Base-by-base conservation (phyloP, 2,113 vertebrate genomes). In the Cavia porcellus region DNA sequence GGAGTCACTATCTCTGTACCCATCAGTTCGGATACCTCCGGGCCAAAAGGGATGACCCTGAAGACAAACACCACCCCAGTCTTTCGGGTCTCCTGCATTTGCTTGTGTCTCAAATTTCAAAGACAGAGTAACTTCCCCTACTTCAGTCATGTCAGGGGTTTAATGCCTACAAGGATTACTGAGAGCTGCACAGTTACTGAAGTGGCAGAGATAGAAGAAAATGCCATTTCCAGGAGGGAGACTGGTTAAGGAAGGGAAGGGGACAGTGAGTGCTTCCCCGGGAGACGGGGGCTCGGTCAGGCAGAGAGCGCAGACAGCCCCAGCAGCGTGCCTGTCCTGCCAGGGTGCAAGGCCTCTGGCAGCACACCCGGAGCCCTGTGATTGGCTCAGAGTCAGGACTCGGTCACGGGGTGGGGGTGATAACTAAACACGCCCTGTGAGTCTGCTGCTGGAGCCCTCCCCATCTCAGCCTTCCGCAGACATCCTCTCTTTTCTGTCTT, bases 61-160 rank as follows among this genome's bases (percentile, higher is more conserved):
- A 32, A 22, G 32, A 24, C 8, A 10, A 15, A 52, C n/a, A 14
- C 47, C 12, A 5, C 0, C 1, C 7, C 4, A 35, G 8, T 32
- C 45, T 47, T 38, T 7, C 1, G 19, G 32, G 14, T 3, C 13
- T 19, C 47, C 35, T 57, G 9, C 47, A 11, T 50, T 77, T 77
- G 24, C 45, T 52, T 3, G 24, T 5, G 3, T 61, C 61, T 70
- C 24, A 89, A 35, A 85, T 32, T 59, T 70, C 38, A 55, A 42
- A 82, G 74, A 47, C 14, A 38, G 24, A 19, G 24, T 42, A 50
- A 15, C 25, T 87, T 30, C 28, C 15, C 55, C 17, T 47, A 57
- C 20, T 3, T 45, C 35, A 61, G 25, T 25, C 9, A 38, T 35
- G 11, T 79, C 70, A 82, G 42, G 62, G 28, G 7, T 95, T 83